Base-by-base conservation (phyloP, 2,888 invertebrate genomes). In the Pseudeuparius sepicola region DNA sequence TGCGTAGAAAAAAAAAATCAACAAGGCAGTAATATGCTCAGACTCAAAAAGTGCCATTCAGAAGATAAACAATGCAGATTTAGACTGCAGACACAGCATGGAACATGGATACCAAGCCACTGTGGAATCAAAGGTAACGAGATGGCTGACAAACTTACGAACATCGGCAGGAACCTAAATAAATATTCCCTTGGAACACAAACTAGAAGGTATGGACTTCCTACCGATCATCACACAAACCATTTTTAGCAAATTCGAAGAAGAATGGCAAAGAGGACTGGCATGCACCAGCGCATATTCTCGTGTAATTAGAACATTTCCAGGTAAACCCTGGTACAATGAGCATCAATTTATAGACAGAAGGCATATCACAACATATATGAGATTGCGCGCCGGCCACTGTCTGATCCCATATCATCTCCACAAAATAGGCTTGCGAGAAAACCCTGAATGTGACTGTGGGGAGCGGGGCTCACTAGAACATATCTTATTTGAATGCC, bases 1-100 rank as follows among this genome's bases (percentile, higher is more conserved):
- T 14, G 34, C 20, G 4, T 25, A 4, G 9, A 37, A n/a, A 18
- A 33, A 18, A n/a, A 18, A 20, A 5, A 9, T 31, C 6, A 14
- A 16, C 1, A 9, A 15, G 6, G 20, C 13, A 14, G 9, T 31
- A 10, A 31, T 31, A 14, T 14, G 29, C 4, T 23, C 36, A 10
- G 31, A 36, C 11, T 31, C 36, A 3, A 6, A 14, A 31, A 36
- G 36, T 31, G 30, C 13, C 6, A 10, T 34, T 3, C 11, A 27
- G 7, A 26, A 11, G 20, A 11, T 34, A 3, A 17, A 3, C 6
- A n/a, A n/a, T 20, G n/a, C 20, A n/a, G n/a, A n/a, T n/a, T n/a
- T n/a, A n/a, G n/a, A 20, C 6, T 20, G n/a, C 6, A 20, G 20
- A n/a, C 20, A n/a, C 20, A 20, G n/a, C 20, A 20, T 7, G 20